Base-by-base conservation (phyloP, 2,797 vertebrate genomes). In the Halcyon chelicuti region DNA sequence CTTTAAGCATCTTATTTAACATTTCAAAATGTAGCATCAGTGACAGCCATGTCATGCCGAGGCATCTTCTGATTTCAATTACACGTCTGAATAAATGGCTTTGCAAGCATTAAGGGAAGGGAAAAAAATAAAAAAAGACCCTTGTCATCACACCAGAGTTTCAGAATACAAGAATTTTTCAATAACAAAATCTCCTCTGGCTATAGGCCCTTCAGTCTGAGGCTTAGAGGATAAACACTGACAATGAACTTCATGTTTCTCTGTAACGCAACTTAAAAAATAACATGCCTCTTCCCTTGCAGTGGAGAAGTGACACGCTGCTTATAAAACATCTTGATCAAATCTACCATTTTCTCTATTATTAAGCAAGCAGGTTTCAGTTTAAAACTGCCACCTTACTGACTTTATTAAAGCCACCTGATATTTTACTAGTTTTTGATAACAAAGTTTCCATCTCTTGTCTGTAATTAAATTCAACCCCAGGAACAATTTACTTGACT, bases 211-310 rank as follows among this genome's bases (percentile, higher is more conserved):
- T 55, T 76, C 70, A 61, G 10, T 8, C 46, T 42, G 77, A 81
- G 85, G 52, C 86, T 93, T 22, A 90, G 71, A 81, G 87, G 60
- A 94, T 73, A 58, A 96, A 68, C 47, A 72, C 58, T 63, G 73
- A 70, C 79, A 94, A 35, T 29, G 60, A 93, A 83, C 54, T 76
- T 46, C 33, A 25, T 3, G 1, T 57, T 83, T 71, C 58, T 68
- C 12, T 6, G 61, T 58, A 90, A 70, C 2, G 6, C 60, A 62
- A 71, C 68, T 89, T 13, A 81, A 68, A 58, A 66, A n/a, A 5
- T 10, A 35, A 58, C 1, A 0, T 2, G 0, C 26, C 35, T 83
- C 67, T 71, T 61, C 33, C n/a, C 62, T 86, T 62, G 66, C 72
- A 49, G 79, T 7, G 21, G 39, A 65, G 66, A 87, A 83, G 22